A percentile compares a stretch with the other conserved stretches of the same genome.
Evolutionary conservation across 1,140 invertebrate species (phyloP).

Genomic region (Drosophila bifasciata): DNA sequence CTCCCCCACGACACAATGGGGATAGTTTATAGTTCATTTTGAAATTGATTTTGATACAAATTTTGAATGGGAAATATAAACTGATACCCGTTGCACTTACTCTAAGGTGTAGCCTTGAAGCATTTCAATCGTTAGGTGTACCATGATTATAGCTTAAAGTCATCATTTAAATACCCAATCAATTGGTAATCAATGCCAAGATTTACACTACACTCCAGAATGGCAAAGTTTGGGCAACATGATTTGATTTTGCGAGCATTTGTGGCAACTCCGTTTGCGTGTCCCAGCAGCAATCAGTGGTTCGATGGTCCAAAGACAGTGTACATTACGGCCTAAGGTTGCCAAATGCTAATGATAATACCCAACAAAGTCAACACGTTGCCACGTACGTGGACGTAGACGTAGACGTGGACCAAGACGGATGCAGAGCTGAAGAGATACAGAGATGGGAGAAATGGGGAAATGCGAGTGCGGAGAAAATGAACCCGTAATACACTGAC

Average conservation of each 20-base stretch:
- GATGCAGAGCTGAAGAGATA: conserved; percentile 43
- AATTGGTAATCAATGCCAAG: too few relatives aligned
- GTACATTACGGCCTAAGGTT: conserved; percentile 66
- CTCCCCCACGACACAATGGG: too few relatives aligned
- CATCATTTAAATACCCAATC: too few relatives aligned
- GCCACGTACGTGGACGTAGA: not conserved
- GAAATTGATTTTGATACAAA: too few relatives aligned
- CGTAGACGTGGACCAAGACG: conserved; percentile 18
- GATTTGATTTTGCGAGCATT: conserved; percentile 65
- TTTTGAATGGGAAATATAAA: too few relatives aligned
- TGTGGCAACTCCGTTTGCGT: conserved; percentile 29
- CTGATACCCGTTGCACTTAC: too few relatives aligned
- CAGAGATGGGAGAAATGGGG: conserved; percentile 2
- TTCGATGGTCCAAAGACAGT: conserved; percentile 13
- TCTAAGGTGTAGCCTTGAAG: too few relatives aligned
- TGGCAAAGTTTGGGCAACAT: conserved; percentile 25
- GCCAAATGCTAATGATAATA: conserved; percentile 78
- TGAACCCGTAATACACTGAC: conserved; percentile 78
- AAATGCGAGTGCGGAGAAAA: conserved; percentile 57
- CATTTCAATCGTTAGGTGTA: too few relatives aligned
- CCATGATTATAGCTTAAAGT: too few relatives aligned
- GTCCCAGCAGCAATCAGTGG: conserved; percentile 26
- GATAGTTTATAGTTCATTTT: too few relatives aligned
- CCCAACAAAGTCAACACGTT: conserved; percentile 74
- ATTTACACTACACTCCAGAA: not conserved